Conservation (phyloP, 2,888 invertebrate genomes). For the Scelioninae gen. 1 region DNA sequence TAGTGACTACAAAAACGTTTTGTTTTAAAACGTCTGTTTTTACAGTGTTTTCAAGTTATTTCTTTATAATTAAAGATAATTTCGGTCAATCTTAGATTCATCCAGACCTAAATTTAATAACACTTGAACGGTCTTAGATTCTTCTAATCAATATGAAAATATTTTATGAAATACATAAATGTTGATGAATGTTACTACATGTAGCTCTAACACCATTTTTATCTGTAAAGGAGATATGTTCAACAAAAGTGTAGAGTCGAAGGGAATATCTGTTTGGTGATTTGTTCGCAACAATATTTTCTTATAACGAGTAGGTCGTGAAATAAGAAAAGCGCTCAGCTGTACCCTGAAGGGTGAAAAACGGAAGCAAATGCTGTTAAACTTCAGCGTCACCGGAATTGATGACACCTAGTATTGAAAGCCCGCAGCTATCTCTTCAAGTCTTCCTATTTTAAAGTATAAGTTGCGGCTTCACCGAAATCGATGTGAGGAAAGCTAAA, state of each 20-base stretch:
- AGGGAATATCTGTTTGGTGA: constrained; percentile 37
- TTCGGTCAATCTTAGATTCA: too few species aligned
- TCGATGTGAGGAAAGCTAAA: constrained; percentile 50
- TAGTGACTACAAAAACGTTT: too few species aligned
- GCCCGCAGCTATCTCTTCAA: constrained; percentile 60
- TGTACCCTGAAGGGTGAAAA: constrained; percentile 41
- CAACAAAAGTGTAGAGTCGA: constrained; percentile 10
- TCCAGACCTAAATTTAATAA: too few species aligned
- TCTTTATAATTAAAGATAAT: too few species aligned
- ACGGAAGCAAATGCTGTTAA: constrained; percentile 62
- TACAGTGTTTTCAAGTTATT: too few species aligned
- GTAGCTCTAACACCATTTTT: not conserved
- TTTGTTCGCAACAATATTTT: constrained; percentile 59
- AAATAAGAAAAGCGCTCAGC: constrained; percentile 49
- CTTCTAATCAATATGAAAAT: too few species aligned
- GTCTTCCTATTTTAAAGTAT: constrained; percentile 63
- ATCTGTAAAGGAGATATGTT: constrained; percentile 25
- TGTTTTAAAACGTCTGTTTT: too few species aligned
- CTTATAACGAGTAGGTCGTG: constrained; percentile 49
- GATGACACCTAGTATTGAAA: constrained; percentile 65
- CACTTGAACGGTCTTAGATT: too few species aligned
- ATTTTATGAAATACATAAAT: not conserved
- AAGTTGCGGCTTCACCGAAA: constrained; percentile 53
- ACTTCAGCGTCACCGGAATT: constrained; percentile 52
- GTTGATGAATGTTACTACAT: not conserved